Evolutionary conservation across 2,888 invertebrate genomes (phyloP).

Genomic region (Drosophila mimetica): DNA sequence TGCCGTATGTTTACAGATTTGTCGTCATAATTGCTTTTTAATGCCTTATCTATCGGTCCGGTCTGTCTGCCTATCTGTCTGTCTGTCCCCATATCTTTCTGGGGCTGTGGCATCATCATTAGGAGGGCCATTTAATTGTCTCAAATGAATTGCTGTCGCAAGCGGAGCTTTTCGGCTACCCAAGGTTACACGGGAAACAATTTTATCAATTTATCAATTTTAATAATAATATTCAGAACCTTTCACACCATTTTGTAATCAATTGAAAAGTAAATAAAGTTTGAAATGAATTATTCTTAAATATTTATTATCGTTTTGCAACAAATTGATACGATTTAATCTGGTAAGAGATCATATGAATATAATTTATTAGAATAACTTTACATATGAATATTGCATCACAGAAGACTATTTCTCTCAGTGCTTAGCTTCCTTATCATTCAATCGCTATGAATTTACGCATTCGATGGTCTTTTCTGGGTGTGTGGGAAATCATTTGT

Average conservation of each 20-base stretch:
- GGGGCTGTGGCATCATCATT: slow-evolving; percentile 57
- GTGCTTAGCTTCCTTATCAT: slow-evolving; percentile 48
- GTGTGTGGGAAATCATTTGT: slow-evolving; percentile 57
- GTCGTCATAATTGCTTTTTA: slow-evolving; percentile 82
- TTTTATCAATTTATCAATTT: accelerated
- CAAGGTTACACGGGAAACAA: slow-evolving; percentile 4
- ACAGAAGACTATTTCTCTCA: too few relatives aligned
- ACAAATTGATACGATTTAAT: too few relatives aligned
- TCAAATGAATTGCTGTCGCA: slow-evolving; percentile 56
- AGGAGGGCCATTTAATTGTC: slow-evolving; percentile 69
- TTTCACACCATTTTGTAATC: not conserved
- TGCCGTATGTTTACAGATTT: slow-evolving; percentile 82
- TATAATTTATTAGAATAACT: not conserved
- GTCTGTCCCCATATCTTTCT: slow-evolving; percentile 15
- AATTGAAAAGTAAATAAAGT: not conserved
- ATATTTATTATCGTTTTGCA: too few relatives aligned
- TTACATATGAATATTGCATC: not conserved
- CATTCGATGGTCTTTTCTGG: slow-evolving; percentile 50
- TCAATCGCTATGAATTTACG: slow-evolving; percentile 61
- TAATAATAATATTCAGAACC: not conserved
- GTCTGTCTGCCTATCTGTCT: slow-evolving; percentile 21
- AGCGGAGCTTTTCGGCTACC: slow-evolving; percentile 53
- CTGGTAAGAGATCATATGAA: too few relatives aligned
- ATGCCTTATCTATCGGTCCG: slow-evolving; percentile 76
- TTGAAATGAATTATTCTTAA: too few relatives aligned